Conservation (phyloP, 2,113 vertebrate species). For the Lagopus leucura region DNA sequence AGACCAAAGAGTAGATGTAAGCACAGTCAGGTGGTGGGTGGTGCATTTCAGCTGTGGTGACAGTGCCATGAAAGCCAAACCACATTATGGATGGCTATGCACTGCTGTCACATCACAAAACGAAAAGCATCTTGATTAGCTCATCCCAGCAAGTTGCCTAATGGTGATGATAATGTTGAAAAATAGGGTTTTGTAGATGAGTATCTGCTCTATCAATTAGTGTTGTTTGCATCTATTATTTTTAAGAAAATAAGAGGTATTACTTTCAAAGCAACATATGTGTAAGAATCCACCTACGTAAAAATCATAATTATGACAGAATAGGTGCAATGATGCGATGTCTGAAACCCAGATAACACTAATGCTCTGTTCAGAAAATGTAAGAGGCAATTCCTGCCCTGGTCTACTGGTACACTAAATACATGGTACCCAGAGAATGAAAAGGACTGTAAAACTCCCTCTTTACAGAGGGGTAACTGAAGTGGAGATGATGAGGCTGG, state of each 20-base stretch:
- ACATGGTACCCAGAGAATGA: rapidly evolving
- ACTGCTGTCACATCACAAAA: too few species aligned
- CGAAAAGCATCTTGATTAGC: too few species aligned
- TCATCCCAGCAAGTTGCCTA: too few species aligned
- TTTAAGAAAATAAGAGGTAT: too few species aligned
- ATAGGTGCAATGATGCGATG: neutral
- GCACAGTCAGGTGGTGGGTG: neutral
- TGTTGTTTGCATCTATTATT: too few species aligned
- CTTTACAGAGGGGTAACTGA: neutral
- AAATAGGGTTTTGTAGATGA: too few species aligned
- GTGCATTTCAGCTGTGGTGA: neutral
- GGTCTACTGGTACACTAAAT: neutral
- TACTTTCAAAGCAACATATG: too few species aligned
- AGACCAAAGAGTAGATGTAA: neutral
- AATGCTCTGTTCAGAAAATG: neutral
- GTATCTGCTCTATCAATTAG: too few species aligned
- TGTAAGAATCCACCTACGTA: neutral
- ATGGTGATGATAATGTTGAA: too few species aligned
- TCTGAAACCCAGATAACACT: neutral
- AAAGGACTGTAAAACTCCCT: neutral
- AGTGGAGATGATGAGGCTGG: neutral
- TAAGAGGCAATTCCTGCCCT: neutral
- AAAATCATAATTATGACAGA: neutral
- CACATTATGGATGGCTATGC: too few species aligned
- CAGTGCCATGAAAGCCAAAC: too few species aligned